Evolutionary conservation across 2,113 vertebrate species (phyloP), one percentile per base, ranked within the genome.

Genomic region (Rhinoderma darwinii): DNA sequence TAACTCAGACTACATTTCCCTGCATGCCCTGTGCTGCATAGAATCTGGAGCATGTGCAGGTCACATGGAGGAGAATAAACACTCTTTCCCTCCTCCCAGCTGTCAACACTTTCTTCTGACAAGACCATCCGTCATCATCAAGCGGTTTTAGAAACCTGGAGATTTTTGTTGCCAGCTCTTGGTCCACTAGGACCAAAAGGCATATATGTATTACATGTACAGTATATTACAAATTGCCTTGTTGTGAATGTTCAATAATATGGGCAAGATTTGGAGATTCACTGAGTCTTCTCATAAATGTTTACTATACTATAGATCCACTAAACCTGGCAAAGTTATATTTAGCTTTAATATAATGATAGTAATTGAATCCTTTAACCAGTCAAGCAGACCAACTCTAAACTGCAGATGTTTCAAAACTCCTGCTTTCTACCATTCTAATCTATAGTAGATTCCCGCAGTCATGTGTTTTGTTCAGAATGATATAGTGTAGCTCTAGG

Each of bases 131-230:
- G 68, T 25, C 20, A 72, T 25, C 32, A 72, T 72, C 35, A 22
- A 41, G 20, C 4, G 2, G 30, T 5, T 68, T 30, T 68, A 68
- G 37, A 41, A 72, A 72, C 35, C 35, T 72, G 18, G 37, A 72
- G 18, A 12, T 20, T 0, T 25, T 41, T 9, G 68, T 72, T 41
- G 20, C 12, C 25, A 72, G 14, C 8, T 39, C 35, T 25, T 72
- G 68, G 68, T 72, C 68, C 68, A 41, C 37, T 72, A 72, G 68
- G 68, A 72, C 68, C 68, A 72, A 72, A 72, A 72, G 68, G 68
- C 68, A 41, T 72, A 41, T 22, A 35, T 72, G 9, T 72, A 72
- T 10, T 39, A 25, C 20, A 72, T 25, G 68, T 4, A 22, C 39
- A 12, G 68, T 4, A 22, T 70, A 12, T 20, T 9, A 39, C 66